A percentile compares a stretch with the other conserved stretches of the same genome.
phyloP scores from a whole-genome alignment of 2,888 invertebrate genomes.

The Dioctria rufipes region DNA sequence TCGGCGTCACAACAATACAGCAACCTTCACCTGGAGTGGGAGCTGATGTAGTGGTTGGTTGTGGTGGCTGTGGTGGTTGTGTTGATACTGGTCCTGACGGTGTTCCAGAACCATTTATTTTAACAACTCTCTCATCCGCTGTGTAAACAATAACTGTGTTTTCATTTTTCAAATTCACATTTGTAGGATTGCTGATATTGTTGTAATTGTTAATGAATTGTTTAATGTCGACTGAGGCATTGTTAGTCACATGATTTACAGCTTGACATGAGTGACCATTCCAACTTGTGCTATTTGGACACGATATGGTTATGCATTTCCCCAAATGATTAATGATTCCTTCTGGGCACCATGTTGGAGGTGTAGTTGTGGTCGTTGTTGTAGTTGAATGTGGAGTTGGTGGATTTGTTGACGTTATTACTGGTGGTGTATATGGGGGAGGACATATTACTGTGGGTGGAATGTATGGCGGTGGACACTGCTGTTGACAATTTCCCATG shows the following conservation, averaged over 20 bases:
- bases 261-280: conserved; percentile 15
- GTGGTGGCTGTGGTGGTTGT: background rate
- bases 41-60: background rate
- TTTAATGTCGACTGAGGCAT: conserved; percentile 26
- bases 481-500: conserved; percentile 2
- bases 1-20: conserved; percentile 59
- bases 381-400: background rate
- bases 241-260: background rate
- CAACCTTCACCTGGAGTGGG: conserved; percentile 50
- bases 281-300: conserved; percentile 8
- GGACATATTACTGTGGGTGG: background rate
- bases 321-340: background rate
- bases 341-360: background rate
- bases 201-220: conserved; percentile 31
- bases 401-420: background rate
- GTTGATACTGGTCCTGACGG: background rate
- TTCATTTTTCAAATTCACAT: conserved; percentile 32
- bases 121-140: conserved; percentile 17
- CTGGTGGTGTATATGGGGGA: background rate
- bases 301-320: background rate
- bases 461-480: background rate
- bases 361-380: background rate
- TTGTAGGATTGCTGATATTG: conserved; percentile 32
- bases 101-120: background rate
- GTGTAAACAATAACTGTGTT: conserved; percentile 27